Evolutionary conservation across 2,113 vertebrate species (phyloP).

Genomic region (Oplegnathus fasciatus): DNA sequence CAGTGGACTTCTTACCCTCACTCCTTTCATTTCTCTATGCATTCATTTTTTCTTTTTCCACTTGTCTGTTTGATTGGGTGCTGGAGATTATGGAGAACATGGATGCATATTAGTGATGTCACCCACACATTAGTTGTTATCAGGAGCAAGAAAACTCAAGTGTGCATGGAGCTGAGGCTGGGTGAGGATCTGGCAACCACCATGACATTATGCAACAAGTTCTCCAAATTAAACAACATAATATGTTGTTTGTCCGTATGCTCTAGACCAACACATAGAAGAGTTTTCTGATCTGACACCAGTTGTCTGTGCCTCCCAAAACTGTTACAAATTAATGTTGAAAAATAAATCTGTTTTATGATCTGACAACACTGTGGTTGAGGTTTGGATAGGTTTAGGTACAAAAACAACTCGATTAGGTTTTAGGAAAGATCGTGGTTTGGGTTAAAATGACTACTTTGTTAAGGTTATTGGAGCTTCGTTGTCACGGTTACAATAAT

Average conservation of each 20-base stretch:
- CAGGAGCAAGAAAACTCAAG: background rate
- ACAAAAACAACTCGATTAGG: background rate
- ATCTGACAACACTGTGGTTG: background rate
- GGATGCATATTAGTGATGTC: constrained; percentile 7
- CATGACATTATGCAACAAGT: background rate
- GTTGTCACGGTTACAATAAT: background rate
- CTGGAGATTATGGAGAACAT: background rate
- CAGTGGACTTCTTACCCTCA: background rate
- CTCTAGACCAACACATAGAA: background rate
- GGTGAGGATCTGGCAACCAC: background rate
- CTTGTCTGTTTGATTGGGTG: constrained; percentile 3
- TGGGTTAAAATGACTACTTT: background rate
- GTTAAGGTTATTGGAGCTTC: background rate
- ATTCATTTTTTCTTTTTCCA: constrained; percentile 23
- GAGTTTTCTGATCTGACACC: background rate
- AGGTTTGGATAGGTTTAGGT: background rate
- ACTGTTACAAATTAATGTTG: background rate
- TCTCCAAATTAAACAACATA: background rate
- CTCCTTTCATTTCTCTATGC: background rate
- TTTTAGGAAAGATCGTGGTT: background rate
- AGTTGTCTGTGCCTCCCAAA: background rate
- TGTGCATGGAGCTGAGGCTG: background rate
- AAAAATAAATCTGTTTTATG: background rate
- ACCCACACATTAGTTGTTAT: background rate
- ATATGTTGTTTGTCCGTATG: background rate